Conservation (phyloP, 2,113 vertebrate species). For the Charina bottae region DNA sequence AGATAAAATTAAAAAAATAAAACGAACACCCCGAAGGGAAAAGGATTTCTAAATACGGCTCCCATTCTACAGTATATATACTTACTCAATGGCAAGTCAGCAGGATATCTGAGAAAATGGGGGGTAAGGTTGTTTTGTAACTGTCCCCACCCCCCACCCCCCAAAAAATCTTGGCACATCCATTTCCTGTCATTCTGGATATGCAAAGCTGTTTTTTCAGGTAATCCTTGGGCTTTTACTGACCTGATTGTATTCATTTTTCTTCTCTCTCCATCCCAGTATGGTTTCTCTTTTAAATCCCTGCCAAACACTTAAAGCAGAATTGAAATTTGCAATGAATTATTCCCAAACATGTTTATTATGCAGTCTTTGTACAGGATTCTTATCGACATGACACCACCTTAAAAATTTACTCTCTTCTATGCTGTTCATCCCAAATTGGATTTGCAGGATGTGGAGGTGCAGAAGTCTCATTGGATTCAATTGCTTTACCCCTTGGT, state of each 20-base stretch:
- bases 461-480: neutral
- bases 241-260: neutral
- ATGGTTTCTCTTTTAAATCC: neutral
- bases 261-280: neutral
- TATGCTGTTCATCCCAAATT: neutral
- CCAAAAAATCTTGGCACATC: neutral
- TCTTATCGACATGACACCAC: neutral
- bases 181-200: neutral
- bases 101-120: neutral
- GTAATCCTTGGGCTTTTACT: neutral
- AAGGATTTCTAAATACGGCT: neutral
- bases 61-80: neutral
- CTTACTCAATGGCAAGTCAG: neutral
- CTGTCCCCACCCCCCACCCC: no score
- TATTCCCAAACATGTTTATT: neutral
- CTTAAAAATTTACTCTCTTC: neutral
- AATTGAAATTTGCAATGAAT: neutral
- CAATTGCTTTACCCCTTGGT: neutral
- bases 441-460: neutral
- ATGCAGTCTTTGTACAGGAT: neutral
- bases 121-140: neutral
- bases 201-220: neutral
- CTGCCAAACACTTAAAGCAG: neutral
- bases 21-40: neutral
- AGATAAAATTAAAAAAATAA: neutral